Evolutionary conservation across 2,113 vertebrate species (phyloP), one percentile per base, ranked within the genome.

Genomic region (Indicator indicator): DNA sequence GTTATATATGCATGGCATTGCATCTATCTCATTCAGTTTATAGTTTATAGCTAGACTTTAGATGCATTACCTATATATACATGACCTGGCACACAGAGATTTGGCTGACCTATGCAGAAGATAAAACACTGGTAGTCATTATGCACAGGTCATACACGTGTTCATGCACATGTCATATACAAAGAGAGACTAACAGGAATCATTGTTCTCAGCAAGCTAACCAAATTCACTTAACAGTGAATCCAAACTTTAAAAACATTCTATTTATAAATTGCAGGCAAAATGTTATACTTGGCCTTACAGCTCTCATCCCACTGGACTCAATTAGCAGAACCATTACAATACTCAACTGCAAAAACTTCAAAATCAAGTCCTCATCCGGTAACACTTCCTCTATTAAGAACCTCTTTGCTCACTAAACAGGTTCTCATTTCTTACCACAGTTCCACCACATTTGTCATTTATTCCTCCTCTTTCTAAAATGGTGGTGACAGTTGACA

Each of bases 61-160:
- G 9, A 26, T 8, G 21, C 0, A 0, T 21, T 30, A 56, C 28
- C 68, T 16, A 36, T 9, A 19, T 8, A 21, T 0, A 1, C 18
- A 30, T 46, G 26, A 71, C 18, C 23, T 33, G 20, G 11, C 23
- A 56, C 15, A 12, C 13, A 70, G 60, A 68, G 32, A 28, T 67
- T 36, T 77, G 62, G 2, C 4, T 83, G 38, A 50, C 5, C 44
- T 20, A 7, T 7, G 4, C 13, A 56, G 52, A 71, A 83, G 27
- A 38, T 40, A 33, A 74, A 80, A 55, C 11, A 44, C 26, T 21
- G 64, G 42, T 16, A 63, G 52, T 9, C 8, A 77, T 11, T 59
- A 23, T 54, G 18, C 9, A 55, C 9, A 40, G 0, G 0, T 33
- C 48, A n/a, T 48, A 19, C 7, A 59, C 2, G 6, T 6, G 16